Evolutionary conservation across 2,797 vertebrate genomes (phyloP), one percentile per base, ranked within the genome.

Genomic region (Halcyon smyrnensis): DNA sequence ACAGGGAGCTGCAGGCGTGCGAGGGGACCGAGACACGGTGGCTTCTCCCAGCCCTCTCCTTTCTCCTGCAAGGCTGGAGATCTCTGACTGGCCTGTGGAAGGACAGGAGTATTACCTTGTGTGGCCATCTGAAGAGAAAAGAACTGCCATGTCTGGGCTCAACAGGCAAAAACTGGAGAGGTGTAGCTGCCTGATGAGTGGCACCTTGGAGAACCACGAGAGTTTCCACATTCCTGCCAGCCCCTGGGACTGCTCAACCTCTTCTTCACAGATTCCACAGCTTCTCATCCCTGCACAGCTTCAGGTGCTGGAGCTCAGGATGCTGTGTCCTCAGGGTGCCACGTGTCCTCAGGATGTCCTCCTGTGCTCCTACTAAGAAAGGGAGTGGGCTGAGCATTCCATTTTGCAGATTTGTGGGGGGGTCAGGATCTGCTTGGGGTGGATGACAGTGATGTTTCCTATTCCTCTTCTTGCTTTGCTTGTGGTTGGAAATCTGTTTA

Each of bases 151-250:
- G 41, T 32, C 11, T 28, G 50, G 21, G 59, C n/a, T 56, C 69
- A n/a, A 4, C 0, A 1, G 39, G 2, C 34, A 18, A 39, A 46
- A 21, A 1, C 34, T 23, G 39, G 17, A n/a, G 39, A 5, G 18
- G 28, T 14, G 63, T 37, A 45, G 46, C 69, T 11, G 20, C 36
- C 57, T 54, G 6, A 17, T 2, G n/a, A 25, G 48, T 21, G 30
- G 15, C 24, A 41, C 14, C 48, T 27, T 5, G 27, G 37, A 18
- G 67, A 17, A 46, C 28, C 28, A 7, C 1, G n/a, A 32, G 27
- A 27, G 11, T 34, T 30, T 15, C 54, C 9, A 3, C 0, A 1
- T 18, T 59, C 28, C 34, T 4, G 53, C 17, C 24, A 16, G 34
- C 11, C 20, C 15, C 32, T 1, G 5, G 67, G 46, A 16, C 36